These are phyloP conservation scores for Geotrupes spiniger DNA, from an alignment of 2,888 invertebrate genomes.

Conservation along the genomic window DNA sequence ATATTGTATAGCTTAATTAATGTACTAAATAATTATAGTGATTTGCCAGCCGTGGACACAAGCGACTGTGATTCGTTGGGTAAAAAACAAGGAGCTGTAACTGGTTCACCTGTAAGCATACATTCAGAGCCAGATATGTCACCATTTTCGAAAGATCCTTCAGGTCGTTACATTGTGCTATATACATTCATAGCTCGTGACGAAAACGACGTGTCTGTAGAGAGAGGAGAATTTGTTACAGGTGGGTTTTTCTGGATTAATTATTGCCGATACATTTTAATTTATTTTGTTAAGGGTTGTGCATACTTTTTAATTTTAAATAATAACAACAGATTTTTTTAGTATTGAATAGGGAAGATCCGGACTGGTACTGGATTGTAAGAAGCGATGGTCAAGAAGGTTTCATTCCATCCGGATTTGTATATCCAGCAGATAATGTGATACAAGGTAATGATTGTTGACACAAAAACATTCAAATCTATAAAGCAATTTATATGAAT, in stretches of 20 bases:
- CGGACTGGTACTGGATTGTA: slow-evolving; percentile 96
- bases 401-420: slow-evolving; percentile 92
- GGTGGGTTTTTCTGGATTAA: slow-evolving; percentile 43
- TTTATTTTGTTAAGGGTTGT: not conserved
- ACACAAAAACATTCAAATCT: no score
- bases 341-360: slow-evolving; percentile 90
- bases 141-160: slow-evolving; percentile 76
- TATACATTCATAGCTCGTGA: slow-evolving; percentile 91
- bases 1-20: not conserved
- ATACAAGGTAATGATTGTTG: slow-evolving; percentile 53
- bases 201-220: slow-evolving; percentile 92
- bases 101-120: slow-evolving; percentile 52
- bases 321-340: no score
- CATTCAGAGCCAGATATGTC: slow-evolving; percentile 61
- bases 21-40: slow-evolving; percentile 31
- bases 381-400: slow-evolving; percentile 91
- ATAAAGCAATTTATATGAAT: no score
- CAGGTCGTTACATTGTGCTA: slow-evolving; percentile 86
- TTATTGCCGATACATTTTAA: no score
- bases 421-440: slow-evolving; percentile 85
- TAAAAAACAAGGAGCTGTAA: slow-evolving; percentile 53
- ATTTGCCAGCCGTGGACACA: slow-evolving; percentile 52
- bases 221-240: slow-evolving; percentile 93
- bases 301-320: no score
- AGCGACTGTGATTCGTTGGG: slow-evolving; percentile 63